Evolutionary conservation across 2,888 invertebrate genomes (phyloP).

Genomic region (Muschampia staudingeri): DNA sequence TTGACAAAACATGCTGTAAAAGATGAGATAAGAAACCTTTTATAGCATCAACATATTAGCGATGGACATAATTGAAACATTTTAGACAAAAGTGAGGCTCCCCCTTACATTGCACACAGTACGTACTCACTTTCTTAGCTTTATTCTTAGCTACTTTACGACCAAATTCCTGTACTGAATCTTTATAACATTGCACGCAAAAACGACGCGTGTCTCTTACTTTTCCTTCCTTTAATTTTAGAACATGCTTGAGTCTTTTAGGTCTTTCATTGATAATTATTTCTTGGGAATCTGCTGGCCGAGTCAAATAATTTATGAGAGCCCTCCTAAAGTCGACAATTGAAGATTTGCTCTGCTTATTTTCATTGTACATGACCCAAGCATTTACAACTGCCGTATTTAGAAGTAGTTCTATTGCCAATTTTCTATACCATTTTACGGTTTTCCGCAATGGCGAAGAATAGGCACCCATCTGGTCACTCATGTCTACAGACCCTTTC

Average conservation of each 20-base stretch:
- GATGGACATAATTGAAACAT: conserved; percentile 69
- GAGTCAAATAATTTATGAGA: conserved; percentile 64
- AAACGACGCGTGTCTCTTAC: conserved; percentile 69
- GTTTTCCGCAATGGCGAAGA: too few relatives aligned
- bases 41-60: conserved; percentile 66
- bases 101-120: conserved; percentile 68
- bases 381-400: too few relatives aligned
- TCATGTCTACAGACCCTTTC: background rate
- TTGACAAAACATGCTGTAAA: conserved; percentile 67
- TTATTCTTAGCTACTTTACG: conserved; percentile 70
- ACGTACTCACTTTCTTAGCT: conserved; percentile 70
- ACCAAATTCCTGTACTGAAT: conserved; percentile 68
- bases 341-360: conserved; percentile 55
- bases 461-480: too few relatives aligned
- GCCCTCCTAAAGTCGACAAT: conserved; percentile 62
- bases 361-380: too few relatives aligned
- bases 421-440: too few relatives aligned
- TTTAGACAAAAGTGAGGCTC: conserved; percentile 68
- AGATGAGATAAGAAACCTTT: conserved; percentile 67
- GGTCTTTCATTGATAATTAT: conserved; percentile 68
- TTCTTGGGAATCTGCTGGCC: conserved; percentile 67
- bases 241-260: conserved; percentile 68
- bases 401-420: too few relatives aligned
- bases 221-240: conserved; percentile 69
- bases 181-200: conserved; percentile 70